Conservation (phyloP, 35 echinoderm and acorn worm genomes). For the Ptychodera flava region DNA sequence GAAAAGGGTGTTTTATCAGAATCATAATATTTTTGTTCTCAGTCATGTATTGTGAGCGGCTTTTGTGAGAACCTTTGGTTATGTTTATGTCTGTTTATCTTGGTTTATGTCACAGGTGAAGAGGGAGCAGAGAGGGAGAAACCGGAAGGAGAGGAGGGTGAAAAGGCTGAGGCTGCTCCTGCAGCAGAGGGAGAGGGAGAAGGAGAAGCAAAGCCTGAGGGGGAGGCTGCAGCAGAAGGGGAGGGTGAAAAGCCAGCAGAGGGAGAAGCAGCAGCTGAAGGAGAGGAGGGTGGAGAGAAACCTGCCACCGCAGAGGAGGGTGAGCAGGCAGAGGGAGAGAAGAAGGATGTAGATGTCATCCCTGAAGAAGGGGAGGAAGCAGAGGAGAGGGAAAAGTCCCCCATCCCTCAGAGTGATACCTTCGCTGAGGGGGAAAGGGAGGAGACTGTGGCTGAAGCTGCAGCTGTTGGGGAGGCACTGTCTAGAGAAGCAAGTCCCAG, state of each 20-base stretch:
- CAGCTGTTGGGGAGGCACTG: conserved; percentile 58
- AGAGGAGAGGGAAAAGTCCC: conserved; percentile 43
- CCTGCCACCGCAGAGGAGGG: neutral
- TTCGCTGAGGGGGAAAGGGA: conserved; percentile 96
- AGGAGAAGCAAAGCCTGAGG: conserved; percentile 18
- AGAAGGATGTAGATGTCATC: neutral
- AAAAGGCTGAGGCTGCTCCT: conserved; percentile 8
- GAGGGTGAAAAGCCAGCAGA: neutral
- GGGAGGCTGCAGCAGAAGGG: neutral
- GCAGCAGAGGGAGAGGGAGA: conserved; percentile 15
- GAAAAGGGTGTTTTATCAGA: no score
- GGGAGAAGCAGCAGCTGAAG: neutral
- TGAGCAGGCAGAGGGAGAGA: neutral
- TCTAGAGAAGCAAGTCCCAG: conserved; percentile 88
- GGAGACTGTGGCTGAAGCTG: conserved; percentile 81
- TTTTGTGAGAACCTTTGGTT: no score
- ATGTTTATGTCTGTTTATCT: neutral
- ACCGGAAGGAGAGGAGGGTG: neutral
- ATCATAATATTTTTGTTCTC: no score
- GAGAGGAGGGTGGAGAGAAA: neutral
- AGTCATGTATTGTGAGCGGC: no score
- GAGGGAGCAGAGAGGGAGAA: neutral
- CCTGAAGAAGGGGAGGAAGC: conserved; percentile 8
- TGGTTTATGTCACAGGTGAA: neutral
- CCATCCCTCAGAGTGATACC: conserved; percentile 90